These are phyloP conservation scores for Stratiomys singularior DNA, from an alignment of 2,888 invertebrate species.

Conservation along the genomic window DNA sequence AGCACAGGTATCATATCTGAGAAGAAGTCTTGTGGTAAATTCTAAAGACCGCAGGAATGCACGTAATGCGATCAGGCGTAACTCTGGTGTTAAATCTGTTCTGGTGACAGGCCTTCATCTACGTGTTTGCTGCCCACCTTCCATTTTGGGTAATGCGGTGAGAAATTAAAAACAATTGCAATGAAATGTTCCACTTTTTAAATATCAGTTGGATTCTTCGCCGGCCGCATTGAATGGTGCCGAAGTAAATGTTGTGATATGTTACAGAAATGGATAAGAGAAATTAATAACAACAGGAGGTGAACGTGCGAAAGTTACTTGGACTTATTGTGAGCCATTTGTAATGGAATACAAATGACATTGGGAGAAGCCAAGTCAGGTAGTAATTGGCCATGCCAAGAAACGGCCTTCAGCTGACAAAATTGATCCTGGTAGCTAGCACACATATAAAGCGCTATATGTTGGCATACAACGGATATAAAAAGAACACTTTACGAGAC, in stretches of 20 bases:
- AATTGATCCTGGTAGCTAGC: too few species aligned
- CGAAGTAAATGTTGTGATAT: neutral
- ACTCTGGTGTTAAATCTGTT: slow-evolving; percentile 40
- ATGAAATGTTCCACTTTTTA: slow-evolving; percentile 34
- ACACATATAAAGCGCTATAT: too few species aligned
- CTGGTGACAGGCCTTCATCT: slow-evolving; percentile 16
- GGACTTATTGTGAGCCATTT: neutral
- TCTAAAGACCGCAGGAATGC: slow-evolving; percentile 42
- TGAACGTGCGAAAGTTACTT: neutral
- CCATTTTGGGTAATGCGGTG: slow-evolving; percentile 41
- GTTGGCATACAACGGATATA: too few species aligned
- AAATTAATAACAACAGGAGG: slow-evolving; percentile 10
- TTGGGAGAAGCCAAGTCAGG: slow-evolving; percentile 29
- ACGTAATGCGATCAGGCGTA: slow-evolving; percentile 32
- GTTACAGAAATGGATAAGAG: neutral
- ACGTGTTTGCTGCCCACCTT: slow-evolving; percentile 29
- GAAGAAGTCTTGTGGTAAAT: slow-evolving; percentile 34
- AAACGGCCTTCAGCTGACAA: slow-evolving; percentile 28
- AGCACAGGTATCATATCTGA: slow-evolving; percentile 34
- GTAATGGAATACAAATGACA: slow-evolving; percentile 35
- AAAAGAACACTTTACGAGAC: too few species aligned
- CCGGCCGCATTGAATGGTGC: neutral
- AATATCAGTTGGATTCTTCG: neutral
- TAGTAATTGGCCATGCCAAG: slow-evolving; percentile 37
- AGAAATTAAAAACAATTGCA: slow-evolving; percentile 35